Percentiles rank a stretch among this genome's conserved stretches.
phyloP scores from a whole-genome alignment of 2,888 invertebrate species.

The Sarcophaga caerulescens region DNA sequence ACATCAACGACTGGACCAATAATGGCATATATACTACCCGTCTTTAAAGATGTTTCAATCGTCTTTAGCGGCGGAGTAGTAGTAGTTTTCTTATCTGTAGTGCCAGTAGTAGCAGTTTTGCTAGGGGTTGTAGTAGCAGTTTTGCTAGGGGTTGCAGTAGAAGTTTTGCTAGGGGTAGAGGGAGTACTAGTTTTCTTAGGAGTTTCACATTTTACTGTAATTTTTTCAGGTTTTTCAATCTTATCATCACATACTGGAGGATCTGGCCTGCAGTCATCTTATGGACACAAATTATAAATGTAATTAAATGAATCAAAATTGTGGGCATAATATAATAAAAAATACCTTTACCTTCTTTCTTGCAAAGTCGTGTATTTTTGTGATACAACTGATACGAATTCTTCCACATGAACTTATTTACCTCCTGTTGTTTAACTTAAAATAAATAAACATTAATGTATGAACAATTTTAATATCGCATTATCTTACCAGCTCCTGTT shows the following conservation, averaged over 20 bases:
- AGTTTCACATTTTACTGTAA: too few species aligned
- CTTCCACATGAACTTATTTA: background rate
- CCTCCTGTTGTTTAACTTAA: background rate
- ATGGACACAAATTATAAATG: background rate
- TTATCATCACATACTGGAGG: background rate
- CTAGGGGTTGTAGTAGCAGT: background rate
- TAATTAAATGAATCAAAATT: background rate
- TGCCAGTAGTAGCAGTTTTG: background rate
- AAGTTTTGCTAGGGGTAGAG: too few species aligned
- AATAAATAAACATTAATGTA: background rate
- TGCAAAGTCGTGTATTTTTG: background rate
- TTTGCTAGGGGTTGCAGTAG: too few species aligned
- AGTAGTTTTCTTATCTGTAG: background rate
- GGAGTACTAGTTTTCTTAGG: too few species aligned
- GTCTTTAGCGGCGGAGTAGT: background rate
- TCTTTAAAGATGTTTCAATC: background rate
- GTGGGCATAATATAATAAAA: background rate
- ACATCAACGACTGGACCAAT: slow-evolving; percentile 97
- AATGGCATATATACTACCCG: slow-evolving; percentile 85
- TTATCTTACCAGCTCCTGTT: background rate
- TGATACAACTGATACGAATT: background rate
- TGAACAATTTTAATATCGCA: background rate
- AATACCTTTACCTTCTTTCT: slow-evolving; percentile 5
- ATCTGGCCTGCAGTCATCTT: slow-evolving; percentile 6
- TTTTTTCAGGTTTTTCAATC: background rate